Conservation (phyloP, 1,140 invertebrate species). For the Euschistus heros region DNA sequence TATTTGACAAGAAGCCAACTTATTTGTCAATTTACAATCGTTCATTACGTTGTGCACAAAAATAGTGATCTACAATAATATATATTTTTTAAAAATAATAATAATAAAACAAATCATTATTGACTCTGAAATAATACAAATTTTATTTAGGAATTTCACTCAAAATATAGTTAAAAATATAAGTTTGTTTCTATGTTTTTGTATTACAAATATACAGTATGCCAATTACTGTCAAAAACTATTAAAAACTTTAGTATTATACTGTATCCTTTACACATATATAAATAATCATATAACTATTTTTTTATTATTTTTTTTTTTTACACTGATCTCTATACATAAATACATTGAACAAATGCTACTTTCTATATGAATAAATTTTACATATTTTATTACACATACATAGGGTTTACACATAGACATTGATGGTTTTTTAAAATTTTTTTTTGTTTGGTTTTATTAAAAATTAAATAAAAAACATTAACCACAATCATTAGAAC, state of each 20-base stretch:
- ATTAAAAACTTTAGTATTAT: constrained; percentile 4
- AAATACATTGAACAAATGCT: constrained; percentile 16
- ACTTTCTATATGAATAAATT: constrained; percentile 12
- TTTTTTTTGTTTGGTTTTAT: background rate
- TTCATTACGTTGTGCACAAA: constrained; percentile 18
- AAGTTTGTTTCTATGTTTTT: background rate
- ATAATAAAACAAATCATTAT: background rate
- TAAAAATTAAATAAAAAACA: background rate
- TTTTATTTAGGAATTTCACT: background rate
- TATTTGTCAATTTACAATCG: constrained; percentile 2
- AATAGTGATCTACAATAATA: constrained; percentile 11
- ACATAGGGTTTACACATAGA: constrained; percentile 9
- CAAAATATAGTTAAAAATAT: constrained; percentile 16
- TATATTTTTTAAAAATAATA: background rate
- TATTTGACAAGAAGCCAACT: background rate
- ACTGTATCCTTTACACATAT: constrained; percentile 7
- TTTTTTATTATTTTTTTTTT: constrained; percentile 1
- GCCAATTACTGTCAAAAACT: constrained; percentile 13
- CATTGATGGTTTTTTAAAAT: background rate
- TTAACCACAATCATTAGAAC: background rate
- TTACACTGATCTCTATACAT: constrained; percentile 15
- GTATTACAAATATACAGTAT: constrained; percentile 16
- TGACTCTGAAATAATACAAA: background rate
- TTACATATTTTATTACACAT: constrained; percentile 11
- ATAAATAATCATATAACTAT: constrained; percentile 7